Conservation (phyloP, 2,113 vertebrate species). For the Phaetusa simplex region DNA sequence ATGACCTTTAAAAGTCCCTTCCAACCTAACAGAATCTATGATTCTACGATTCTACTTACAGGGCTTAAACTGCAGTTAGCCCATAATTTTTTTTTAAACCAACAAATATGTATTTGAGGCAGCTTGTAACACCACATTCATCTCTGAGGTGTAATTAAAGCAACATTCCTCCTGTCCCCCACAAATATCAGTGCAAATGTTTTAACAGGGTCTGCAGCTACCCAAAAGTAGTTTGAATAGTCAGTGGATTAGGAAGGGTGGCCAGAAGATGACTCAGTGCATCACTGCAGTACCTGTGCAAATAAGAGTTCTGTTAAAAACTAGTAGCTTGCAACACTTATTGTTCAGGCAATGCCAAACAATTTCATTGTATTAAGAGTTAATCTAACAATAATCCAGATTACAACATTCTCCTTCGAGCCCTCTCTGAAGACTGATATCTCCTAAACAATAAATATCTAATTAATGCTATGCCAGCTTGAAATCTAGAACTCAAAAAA, state of each 20-base stretch:
- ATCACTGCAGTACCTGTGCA: neutral
- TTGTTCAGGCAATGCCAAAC: neutral
- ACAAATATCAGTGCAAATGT: neutral
- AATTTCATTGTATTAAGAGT: neutral
- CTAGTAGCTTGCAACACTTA: neutral
- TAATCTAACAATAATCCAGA: neutral
- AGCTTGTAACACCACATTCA: neutral
- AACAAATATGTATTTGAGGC: neutral
- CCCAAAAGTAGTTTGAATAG: neutral
- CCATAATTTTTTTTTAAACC: neutral
- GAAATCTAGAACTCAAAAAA: neutral
- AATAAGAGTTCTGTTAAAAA: neutral
- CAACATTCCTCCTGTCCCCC: neutral
- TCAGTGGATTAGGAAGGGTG: neutral
- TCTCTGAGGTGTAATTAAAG: neutral
- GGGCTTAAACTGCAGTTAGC: neutral
- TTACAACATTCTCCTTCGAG: neutral
- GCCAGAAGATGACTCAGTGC: neutral
- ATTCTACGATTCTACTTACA: neutral
- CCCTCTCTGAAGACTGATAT: neutral
- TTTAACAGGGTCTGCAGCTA: neutral
- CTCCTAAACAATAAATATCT: neutral
- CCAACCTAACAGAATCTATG: too few relatives aligned
- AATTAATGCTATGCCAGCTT: neutral
- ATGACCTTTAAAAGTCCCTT: too few relatives aligned